Percentiles rank a stretch among this genome's conserved stretches.
These are phyloP conservation scores for Drosophila kurseongensis DNA, from an alignment of 1,140 invertebrate genomes.

Conservation along the genomic window DNA sequence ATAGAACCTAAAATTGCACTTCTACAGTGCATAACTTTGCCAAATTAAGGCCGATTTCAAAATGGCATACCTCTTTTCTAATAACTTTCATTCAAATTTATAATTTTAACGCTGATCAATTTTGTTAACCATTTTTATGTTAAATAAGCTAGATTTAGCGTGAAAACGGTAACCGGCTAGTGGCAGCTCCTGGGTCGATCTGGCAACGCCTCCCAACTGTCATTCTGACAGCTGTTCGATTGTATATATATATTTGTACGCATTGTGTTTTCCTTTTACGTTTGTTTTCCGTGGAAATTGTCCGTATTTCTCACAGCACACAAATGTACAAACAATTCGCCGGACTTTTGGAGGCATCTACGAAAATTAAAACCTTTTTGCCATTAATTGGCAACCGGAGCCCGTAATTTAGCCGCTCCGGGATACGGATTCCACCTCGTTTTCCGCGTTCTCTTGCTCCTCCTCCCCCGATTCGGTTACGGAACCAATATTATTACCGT, in stretches of 20 bases:
- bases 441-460: not conserved
- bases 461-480: constrained; percentile 45
- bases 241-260: constrained; percentile 33
- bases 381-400: constrained; percentile 6
- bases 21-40: too few species aligned
- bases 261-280: constrained; percentile 23
- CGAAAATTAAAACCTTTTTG: not conserved
- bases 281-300: constrained; percentile 37
- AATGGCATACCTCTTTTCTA: too few species aligned
- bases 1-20: too few species aligned
- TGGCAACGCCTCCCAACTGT: constrained; percentile 14
- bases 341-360: constrained; percentile 1
- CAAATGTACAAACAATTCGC: constrained; percentile 24
- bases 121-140: too few species aligned
- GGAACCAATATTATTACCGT: constrained; percentile 49
- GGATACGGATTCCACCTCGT: constrained; percentile 13
- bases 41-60: too few species aligned
- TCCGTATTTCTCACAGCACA: constrained; percentile 12
- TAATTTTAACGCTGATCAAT: too few species aligned
- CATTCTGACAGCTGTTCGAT: constrained; percentile 36
- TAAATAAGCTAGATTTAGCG: not conserved
- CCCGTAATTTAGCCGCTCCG: constrained; percentile 6
- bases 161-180: not conserved
- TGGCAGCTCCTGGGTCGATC: not conserved
- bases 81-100: too few species aligned